Percentiles rank a stretch among this genome's conserved stretches.
These are phyloP conservation scores for Caretta caretta DNA, from an alignment of 2,113 vertebrate species.

Conservation along the genomic window DNA sequence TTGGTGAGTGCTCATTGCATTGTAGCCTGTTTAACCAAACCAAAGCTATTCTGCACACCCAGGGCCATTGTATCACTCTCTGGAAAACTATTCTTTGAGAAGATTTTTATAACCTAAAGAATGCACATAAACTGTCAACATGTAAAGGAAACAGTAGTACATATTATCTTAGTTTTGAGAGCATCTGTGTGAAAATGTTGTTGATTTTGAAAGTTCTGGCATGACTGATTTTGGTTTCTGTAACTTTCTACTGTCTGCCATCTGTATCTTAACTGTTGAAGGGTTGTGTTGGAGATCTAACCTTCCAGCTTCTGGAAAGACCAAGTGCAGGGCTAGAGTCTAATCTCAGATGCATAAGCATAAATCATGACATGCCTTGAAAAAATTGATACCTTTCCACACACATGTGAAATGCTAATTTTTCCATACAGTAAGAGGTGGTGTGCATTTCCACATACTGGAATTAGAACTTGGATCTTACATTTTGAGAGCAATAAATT, in stretches of 20 bases:
- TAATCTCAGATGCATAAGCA: background rate
- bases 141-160: background rate
- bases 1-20: fast-evolving
- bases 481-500: background rate
- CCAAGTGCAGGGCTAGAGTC: background rate
- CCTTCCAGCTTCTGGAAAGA: background rate
- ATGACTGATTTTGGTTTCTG: background rate
- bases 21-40: background rate
- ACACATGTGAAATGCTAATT: background rate
- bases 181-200: fast-evolving
- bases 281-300: background rate
- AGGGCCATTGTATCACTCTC: background rate
- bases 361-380: background rate
- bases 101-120: background rate
- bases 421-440: background rate
- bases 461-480: background rate
- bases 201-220: background rate
- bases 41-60: background rate
- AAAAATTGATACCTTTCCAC: background rate
- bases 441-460: background rate
- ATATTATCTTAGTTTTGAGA: background rate
- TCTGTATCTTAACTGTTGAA: background rate
- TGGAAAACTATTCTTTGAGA: background rate
- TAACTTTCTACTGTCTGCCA: background rate
- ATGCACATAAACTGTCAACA: background rate